Evolutionary conservation across 2,113 vertebrate species (phyloP), one percentile per base, ranked within the genome.

Genomic region (Aphyosemion australe): DNA sequence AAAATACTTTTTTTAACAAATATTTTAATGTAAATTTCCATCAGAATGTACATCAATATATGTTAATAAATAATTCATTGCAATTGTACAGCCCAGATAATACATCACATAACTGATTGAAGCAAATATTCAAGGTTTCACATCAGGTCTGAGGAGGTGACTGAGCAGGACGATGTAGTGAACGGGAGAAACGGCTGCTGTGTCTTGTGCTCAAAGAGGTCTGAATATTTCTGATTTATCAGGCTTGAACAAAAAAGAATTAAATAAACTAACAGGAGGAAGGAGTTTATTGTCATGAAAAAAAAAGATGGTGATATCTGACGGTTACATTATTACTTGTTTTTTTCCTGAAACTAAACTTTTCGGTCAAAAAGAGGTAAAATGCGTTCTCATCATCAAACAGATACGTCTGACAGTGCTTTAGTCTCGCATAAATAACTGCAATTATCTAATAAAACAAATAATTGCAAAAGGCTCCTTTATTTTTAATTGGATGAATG

Each of bases 61-160:
- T 79, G 79, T 88, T 86, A 86, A 91, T 91, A 89, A 91, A 91
- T 91, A 91, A 85, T 84, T 82, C 72, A 88, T 87, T 75, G 86
- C 83, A 87, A 78, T 82, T 82, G 65, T 88, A 85, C 85, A 88
- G 69, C 76, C 84, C 69, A 86, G 86, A 87, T 80, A 82, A 85
- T 86, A 82, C 70, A 85, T 78, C 80, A 90, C 68, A 80, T 69
- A 69, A 75, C 65, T 61, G 76, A 88, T 72, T 85, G 65, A 88
- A 85, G 87, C 69, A 84, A 82, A 84, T 59, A 80, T 61, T 78
- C 71, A 78, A 62, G 54, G 73, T 74, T 85, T 84, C 78, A 85
- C 79, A 85, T 68, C 59, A 69, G 61, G 65, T 78, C 55, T 64
- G 52, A 37, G 21, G 53, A 74, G 61, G 62, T 47, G 64, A 61